Conservation (phyloP, 2,888 invertebrate species). For the Dasysyrphus albostriatus region DNA sequence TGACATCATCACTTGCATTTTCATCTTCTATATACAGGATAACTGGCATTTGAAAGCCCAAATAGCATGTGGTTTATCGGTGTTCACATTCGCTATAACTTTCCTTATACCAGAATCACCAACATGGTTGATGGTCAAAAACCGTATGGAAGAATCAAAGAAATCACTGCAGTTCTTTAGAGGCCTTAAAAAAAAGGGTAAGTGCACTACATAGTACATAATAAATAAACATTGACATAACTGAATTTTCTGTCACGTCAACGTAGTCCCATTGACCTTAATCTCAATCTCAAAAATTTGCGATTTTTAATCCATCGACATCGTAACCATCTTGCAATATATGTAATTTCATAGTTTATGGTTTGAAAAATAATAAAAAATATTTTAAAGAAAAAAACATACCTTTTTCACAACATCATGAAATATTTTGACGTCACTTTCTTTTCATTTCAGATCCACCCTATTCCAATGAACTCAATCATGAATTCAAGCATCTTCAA, state of each 20-base stretch:
- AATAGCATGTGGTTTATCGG: slow-evolving; percentile 76
- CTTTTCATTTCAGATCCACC: slow-evolving; percentile 77
- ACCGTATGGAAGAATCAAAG: slow-evolving; percentile 85
- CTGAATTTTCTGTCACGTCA: too few relatives aligned
- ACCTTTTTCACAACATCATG: neutral
- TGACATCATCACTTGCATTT: neutral
- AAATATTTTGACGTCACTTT: neutral
- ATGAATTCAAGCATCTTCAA: slow-evolving; percentile 73
- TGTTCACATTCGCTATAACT: slow-evolving; percentile 79
- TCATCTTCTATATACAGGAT: slow-evolving; percentile 60
- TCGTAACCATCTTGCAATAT: too few relatives aligned
- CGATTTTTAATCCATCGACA: too few relatives aligned
- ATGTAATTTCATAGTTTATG: too few relatives aligned
- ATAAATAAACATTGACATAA: too few relatives aligned
- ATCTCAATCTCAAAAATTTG: too few relatives aligned
- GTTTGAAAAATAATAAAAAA: too few relatives aligned
- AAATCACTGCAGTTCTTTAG: slow-evolving; percentile 86
- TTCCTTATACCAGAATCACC: slow-evolving; percentile 87
- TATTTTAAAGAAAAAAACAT: too few relatives aligned
- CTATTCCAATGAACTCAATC: slow-evolving; percentile 74
- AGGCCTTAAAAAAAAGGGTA: slow-evolving; percentile 82
- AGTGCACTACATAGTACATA: neutral
- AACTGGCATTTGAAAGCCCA: slow-evolving; percentile 77
- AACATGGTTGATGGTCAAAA: slow-evolving; percentile 87
- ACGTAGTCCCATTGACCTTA: too few relatives aligned